phyloP scores from a whole-genome alignment of 1,140 invertebrate genomes.

The Scylla paramamosain region DNA sequence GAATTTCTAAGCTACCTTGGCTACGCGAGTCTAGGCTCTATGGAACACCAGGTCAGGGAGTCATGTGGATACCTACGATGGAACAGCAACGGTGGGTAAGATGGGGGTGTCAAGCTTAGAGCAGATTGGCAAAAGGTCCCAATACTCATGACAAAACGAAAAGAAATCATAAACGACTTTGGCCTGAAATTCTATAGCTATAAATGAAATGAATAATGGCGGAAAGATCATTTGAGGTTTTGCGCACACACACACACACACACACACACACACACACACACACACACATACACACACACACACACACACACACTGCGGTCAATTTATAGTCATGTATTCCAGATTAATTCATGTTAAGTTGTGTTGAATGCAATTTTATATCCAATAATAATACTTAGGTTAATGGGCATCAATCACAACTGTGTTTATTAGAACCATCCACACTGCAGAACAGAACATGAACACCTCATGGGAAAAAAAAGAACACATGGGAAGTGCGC shows the following conservation, averaged over 20 bases:
- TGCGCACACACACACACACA: background rate
- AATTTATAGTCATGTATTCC: background rate
- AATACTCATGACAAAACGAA: slow-evolving; percentile 15
- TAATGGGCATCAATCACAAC: background rate
- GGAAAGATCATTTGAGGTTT: background rate
- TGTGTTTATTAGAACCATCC: background rate
- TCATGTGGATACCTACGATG: background rate
- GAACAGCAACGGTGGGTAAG: background rate
- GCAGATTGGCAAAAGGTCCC: background rate
- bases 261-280: background rate
- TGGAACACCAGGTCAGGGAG: background rate
- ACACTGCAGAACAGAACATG: background rate
- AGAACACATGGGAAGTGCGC: too few species aligned
- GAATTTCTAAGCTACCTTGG: background rate
- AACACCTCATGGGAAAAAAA: too few species aligned
- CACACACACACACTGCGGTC: background rate
- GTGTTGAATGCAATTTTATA: background rate
- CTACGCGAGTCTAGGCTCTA: background rate
- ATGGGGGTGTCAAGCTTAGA: background rate
- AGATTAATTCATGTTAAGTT: background rate
- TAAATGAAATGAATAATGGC: background rate
- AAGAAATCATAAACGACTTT: background rate
- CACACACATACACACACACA: background rate
- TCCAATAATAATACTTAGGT: background rate
- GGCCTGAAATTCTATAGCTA: background rate